Conservation (phyloP, 2,113 vertebrate genomes). For the Plestiodon gilberti region DNA sequence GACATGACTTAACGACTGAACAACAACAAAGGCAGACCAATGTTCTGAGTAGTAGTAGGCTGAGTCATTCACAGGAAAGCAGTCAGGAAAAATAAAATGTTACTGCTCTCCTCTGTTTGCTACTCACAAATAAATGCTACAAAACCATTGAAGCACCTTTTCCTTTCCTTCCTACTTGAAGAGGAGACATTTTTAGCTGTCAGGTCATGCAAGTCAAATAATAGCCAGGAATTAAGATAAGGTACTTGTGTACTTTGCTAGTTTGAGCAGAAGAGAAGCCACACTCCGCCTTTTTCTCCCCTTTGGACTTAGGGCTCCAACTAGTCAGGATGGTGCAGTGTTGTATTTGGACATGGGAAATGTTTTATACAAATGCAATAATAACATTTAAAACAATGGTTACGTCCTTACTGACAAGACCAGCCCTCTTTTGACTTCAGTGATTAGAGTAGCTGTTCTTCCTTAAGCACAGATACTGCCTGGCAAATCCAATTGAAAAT, state of each 20-base stretch:
- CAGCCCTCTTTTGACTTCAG: background rate
- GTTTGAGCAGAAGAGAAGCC: background rate
- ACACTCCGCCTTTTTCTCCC: background rate
- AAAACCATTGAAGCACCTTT: background rate
- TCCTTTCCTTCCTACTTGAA: background rate
- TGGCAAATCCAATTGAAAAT: conserved; percentile 1
- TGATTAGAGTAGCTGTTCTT: background rate
- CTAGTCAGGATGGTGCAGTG: background rate
- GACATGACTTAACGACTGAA: no score
- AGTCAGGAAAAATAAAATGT: background rate
- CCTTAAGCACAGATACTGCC: background rate
- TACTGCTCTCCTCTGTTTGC: background rate
- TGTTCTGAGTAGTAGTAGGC: no score
- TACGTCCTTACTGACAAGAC: background rate
- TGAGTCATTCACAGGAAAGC: background rate
- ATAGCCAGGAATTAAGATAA: background rate
- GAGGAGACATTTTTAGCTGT: background rate
- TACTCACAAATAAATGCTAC: background rate
- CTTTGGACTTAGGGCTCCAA: background rate
- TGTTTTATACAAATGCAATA: background rate
- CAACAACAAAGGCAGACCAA: no score
- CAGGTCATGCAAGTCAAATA: background rate
- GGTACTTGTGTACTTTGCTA: background rate
- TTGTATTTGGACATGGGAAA: background rate
- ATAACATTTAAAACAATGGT: background rate